Conservation (phyloP, 64 coral and sea anemone genomes). For the Acropora tenuis region DNA sequence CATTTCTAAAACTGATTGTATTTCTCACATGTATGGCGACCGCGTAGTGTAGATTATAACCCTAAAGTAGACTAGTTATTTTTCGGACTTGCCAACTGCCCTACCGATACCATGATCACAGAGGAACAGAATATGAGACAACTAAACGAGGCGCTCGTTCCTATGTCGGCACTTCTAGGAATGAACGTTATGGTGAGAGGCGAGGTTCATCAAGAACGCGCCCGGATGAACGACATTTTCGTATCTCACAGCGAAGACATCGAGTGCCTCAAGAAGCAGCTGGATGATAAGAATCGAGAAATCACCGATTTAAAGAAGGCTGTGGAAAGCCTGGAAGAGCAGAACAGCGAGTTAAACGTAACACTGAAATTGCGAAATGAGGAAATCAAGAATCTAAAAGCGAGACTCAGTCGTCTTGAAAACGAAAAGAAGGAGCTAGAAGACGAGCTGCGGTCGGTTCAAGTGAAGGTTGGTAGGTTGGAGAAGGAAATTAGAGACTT, state of each 20-base stretch:
- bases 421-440: slow-evolving; percentile 33
- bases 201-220: slow-evolving; percentile 2
- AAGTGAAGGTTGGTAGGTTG: slow-evolving; percentile 9
- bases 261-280: slow-evolving; percentile 8
- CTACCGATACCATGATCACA: not conserved
- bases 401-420: slow-evolving; percentile 35
- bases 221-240: not conserved
- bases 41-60: not conserved
- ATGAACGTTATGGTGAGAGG: not conserved
- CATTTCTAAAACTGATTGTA: not conserved
- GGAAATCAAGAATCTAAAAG: slow-evolving; percentile 31
- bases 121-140: too few relatives aligned
- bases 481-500: slow-evolving; percentile 39
- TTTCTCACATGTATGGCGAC: not conserved
- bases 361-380: slow-evolving; percentile 10
- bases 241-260: not conserved
- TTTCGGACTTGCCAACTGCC: too few relatives aligned
- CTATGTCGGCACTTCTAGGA: not conserved
- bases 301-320: not conserved
- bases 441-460: slow-evolving; percentile 22
- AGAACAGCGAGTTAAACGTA: slow-evolving; percentile 20
- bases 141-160: not conserved
- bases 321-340: slow-evolving; percentile 5
- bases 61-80: not conserved
- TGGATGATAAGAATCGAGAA: slow-evolving; percentile 38